Base-by-base conservation (phyloP, 1,140 invertebrate species). In the Caenorhabditis remanei region DNA sequence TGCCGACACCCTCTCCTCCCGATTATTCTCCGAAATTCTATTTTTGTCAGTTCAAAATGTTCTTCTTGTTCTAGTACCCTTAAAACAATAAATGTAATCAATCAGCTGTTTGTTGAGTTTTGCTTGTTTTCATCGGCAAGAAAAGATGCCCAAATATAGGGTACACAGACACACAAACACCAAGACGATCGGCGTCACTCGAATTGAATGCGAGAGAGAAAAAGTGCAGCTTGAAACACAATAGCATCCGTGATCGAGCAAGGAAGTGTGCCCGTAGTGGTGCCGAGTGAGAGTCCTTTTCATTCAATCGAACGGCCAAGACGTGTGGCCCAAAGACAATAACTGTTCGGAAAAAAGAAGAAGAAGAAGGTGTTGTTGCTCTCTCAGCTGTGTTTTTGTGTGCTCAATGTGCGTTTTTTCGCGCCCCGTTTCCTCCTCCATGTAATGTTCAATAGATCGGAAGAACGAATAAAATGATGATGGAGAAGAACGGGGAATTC, bases 221-320 rank as follows among this genome's bases (percentile, higher is more conserved):
- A 79, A 79, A 79, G 71, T 79, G 71, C 71, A 79, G 71, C 71
- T 79, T 79, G 71, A 79, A 79, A 79, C 71, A 79, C 71, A 79
- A 79, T 79, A 79, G 71, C 71, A 79, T 79, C 71, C 71, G 71
- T 79, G 71, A 79, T 71, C 65, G 65, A 71, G 65, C 65, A 46
- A 79, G 71, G 46, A 79, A 79, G 46, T 50, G 71, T 79, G 8
- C 46, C 46, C 24, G 7, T 32, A n/a, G 58, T 61, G 58, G 14
- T 41, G 7, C 58, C 58, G 13, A 6, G 13, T 16, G 61, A 65
- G 9, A 11, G 7, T 24, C 11, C 43, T 71, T 32, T 71, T 71
- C 65, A 71, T 71, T 71, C 41, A 24, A 16, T 6, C 61, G 65
- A 71, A 71, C 65, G 46, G 71, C 46, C 40, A n/a, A 48, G 71